Evolutionary conservation across 2,113 vertebrate genomes (phyloP).

Genomic region (Danionella cerebrum): DNA sequence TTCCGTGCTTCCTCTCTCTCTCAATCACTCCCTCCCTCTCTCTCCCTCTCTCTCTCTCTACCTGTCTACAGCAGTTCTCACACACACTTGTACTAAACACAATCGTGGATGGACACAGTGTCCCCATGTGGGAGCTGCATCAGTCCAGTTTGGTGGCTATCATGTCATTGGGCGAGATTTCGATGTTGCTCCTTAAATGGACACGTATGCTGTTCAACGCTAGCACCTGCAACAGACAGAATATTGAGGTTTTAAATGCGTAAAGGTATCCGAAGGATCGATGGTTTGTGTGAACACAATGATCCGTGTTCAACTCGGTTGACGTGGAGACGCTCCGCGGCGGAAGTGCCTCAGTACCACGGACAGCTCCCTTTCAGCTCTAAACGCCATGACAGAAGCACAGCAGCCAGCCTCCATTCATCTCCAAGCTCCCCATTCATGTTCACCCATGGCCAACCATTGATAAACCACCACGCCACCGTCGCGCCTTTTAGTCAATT

Average conservation of each 20-base stretch:
- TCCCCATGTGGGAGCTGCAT: slow-evolving; percentile 7
- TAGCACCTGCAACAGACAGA: neutral
- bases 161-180: neutral
- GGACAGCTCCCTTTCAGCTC: slow-evolving; percentile 50
- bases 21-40: slow-evolving; percentile 40
- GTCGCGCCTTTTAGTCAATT: neutral
- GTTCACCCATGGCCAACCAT: slow-evolving; percentile 27
- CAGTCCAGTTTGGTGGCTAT: neutral
- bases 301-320: neutral
- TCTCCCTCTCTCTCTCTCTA: slow-evolving; percentile 54
- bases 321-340: neutral
- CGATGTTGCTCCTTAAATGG: neutral
- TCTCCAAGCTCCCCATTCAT: slow-evolving; percentile 38
- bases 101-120: slow-evolving; percentile 13
- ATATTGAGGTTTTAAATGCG: neutral
- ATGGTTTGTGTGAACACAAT: neutral
- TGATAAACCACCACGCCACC: slow-evolving; percentile 27
- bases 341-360: slow-evolving; percentile 49
- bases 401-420: slow-evolving; percentile 34
- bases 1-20: neutral
- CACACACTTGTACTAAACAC: slow-evolving; percentile 30
- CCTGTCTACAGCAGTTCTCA: slow-evolving; percentile 55
- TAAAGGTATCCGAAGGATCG: neutral
- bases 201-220: neutral
- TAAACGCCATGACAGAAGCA: slow-evolving; percentile 14